A percentile compares a stretch with the other conserved stretches of the same genome.
phyloP scores from a whole-genome alignment of 2,797 vertebrate species.

The Chelon labrosus region DNA sequence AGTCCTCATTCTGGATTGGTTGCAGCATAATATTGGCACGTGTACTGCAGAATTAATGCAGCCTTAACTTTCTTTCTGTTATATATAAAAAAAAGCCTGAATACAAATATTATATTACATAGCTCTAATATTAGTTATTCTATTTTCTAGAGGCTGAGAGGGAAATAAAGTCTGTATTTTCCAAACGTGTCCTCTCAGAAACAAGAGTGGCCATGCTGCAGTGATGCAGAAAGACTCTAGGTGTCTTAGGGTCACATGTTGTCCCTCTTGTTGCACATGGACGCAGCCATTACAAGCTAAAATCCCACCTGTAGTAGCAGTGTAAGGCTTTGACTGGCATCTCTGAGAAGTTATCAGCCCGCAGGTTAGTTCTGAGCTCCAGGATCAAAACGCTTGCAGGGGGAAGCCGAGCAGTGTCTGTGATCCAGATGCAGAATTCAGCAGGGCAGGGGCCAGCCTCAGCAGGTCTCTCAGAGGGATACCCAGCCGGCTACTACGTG shows the following conservation, averaged over 20 bases:
- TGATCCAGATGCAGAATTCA: slow-evolving; percentile 56
- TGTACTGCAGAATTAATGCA: slow-evolving; percentile 14
- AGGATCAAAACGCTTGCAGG: slow-evolving; percentile 49
- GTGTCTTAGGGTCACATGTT: slow-evolving; percentile 5
- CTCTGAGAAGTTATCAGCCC: slow-evolving; percentile 16
- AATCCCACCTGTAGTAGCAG: slow-evolving; percentile 29
- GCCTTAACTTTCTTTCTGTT: slow-evolving; percentile 17
- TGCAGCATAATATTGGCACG: slow-evolving; percentile 23
- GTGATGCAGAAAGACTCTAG: slow-evolving; percentile 3
- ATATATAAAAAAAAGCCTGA: slow-evolving; percentile 28
- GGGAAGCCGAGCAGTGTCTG: slow-evolving; percentile 44
- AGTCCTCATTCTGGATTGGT: not conserved
- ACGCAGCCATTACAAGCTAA: slow-evolving; percentile 9
- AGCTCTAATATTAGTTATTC: slow-evolving; percentile 14
- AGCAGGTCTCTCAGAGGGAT: slow-evolving; percentile 92
- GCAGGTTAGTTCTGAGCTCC: slow-evolving; percentile 1
- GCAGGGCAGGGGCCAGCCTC: slow-evolving; percentile 89
- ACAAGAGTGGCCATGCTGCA: not conserved
- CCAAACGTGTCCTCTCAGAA: slow-evolving; percentile 14
- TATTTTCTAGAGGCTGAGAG: slow-evolving; percentile 18
- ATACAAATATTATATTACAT: slow-evolving; percentile 60
- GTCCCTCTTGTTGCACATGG: not conserved
- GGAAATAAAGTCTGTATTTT: slow-evolving; percentile 23
- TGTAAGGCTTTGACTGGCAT: slow-evolving; percentile 25
- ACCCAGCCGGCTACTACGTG: slow-evolving; percentile 87